Evolutionary conservation across 2,797 vertebrate genomes (phyloP).

Genomic region (Silurus lanzhouensis): DNA sequence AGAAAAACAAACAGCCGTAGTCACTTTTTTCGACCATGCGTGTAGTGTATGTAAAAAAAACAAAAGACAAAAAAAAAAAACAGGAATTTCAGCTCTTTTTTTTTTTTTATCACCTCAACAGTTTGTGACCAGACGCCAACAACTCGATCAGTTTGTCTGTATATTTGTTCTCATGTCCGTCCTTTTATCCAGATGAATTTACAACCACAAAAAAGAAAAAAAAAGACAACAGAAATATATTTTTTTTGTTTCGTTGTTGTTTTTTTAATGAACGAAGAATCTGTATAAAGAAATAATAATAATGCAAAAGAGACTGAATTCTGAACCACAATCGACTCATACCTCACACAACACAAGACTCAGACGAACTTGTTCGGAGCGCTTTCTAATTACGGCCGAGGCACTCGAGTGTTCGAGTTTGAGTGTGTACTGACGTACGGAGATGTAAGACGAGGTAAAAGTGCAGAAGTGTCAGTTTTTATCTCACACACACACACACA

Average conservation of each 20-base stretch:
- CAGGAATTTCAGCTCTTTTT: slow-evolving; percentile 68
- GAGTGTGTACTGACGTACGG: slow-evolving; percentile 62
- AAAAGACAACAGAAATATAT: slow-evolving; percentile 74
- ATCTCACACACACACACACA: slow-evolving; percentile 52
- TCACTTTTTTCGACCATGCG: slow-evolving; percentile 81
- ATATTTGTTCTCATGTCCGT: slow-evolving; percentile 74
- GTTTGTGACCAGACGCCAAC: slow-evolving; percentile 77
- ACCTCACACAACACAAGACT: slow-evolving; percentile 82
- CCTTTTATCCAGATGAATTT: slow-evolving; percentile 79
- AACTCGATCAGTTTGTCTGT: slow-evolving; percentile 74
- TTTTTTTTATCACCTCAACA: slow-evolving; percentile 63
- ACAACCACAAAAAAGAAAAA: slow-evolving; percentile 56
- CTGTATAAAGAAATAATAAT: slow-evolving; percentile 56
- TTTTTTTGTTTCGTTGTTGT: slow-evolving; percentile 54
- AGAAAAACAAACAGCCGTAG: slow-evolving; percentile 70
- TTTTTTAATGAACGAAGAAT: slow-evolving; percentile 64
- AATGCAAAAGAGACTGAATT: slow-evolving; percentile 71
- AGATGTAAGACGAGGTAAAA: slow-evolving; percentile 57
- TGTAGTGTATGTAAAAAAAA: slow-evolving; percentile 70
- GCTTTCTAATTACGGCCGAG: slow-evolving; percentile 60
- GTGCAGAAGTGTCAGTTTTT: slow-evolving; percentile 64
- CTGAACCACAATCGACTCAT: slow-evolving; percentile 78
- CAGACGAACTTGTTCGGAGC: slow-evolving; percentile 73
- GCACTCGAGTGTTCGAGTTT: slow-evolving; percentile 68
- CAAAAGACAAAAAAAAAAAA: slow-evolving; percentile 56